Percentiles rank a stretch among this genome's conserved stretches.
phyloP scores from a whole-genome alignment of 1,140 invertebrate species.

The Zaprionus ghesquierei region DNA sequence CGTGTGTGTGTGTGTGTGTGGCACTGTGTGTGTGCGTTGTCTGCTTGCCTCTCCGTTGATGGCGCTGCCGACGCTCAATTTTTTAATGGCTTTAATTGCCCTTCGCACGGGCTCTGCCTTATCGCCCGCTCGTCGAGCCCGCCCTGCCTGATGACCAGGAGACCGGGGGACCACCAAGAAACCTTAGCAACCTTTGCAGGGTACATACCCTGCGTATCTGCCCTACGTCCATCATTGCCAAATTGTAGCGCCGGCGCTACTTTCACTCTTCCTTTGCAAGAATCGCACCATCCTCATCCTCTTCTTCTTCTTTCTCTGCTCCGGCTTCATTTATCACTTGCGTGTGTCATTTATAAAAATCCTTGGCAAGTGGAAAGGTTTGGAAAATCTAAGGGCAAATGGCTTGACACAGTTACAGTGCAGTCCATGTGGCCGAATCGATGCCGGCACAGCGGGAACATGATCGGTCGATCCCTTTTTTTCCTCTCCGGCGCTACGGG shows the following conservation, averaged over 20 bases:
- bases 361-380: conserved; percentile 27
- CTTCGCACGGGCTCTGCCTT: conserved; percentile 55
- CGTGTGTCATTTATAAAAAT: conserved; percentile 71
- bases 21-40: neutral
- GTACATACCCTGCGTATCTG: neutral
- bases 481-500: conserved; percentile 54
- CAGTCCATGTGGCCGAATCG: conserved; percentile 38
- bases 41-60: conserved; percentile 11
- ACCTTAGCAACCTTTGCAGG: neutral
- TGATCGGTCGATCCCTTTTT: conserved; percentile 28
- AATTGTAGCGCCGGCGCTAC: conserved; percentile 57
- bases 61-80: conserved; percentile 35
- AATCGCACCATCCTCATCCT: neutral
- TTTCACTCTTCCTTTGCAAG: conserved; percentile 54
- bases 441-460: conserved; percentile 57
- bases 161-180: conserved; percentile 68
- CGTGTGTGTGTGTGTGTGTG: neutral
- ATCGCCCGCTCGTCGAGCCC: conserved; percentile 35
- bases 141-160: neutral
- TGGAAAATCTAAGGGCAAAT: conserved; percentile 28
- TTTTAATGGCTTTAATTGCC: conserved; percentile 78
- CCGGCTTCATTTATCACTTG: conserved; percentile 71
- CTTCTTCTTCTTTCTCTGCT: neutral
- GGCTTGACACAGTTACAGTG: conserved; percentile 45
- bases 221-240: conserved; percentile 27